Conservation (phyloP, 2,888 invertebrate genomes). For the Petrophora chlorosata region DNA sequence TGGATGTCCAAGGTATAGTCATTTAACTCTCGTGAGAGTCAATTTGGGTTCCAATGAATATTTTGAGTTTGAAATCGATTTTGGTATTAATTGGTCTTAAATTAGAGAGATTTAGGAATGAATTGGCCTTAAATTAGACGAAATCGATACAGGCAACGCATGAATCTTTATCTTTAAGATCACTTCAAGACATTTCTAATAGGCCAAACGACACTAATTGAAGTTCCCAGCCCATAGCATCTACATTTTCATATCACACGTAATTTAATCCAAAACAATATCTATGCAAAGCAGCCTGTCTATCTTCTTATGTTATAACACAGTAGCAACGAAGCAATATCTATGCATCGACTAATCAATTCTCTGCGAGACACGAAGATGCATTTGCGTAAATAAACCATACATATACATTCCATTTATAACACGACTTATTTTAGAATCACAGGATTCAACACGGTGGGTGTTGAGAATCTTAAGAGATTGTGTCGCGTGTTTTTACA, state of each 20-base stretch:
- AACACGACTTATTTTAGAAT: constrained; percentile 48
- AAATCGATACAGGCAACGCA: constrained; percentile 14
- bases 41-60: not conserved
- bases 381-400: constrained; percentile 60
- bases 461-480: constrained; percentile 40
- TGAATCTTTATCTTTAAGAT: constrained; percentile 17
- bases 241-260: constrained; percentile 22
- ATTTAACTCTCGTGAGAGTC: constrained; percentile 2
- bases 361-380: constrained; percentile 46
- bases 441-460: constrained; percentile 24
- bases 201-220: constrained; percentile 17
- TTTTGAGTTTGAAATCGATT: constrained; percentile 2
- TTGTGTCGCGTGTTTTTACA: constrained; percentile 29
- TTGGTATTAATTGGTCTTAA: constrained; percentile 8
- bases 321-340: constrained; percentile 45
- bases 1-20: not conserved
- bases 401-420: constrained; percentile 56
- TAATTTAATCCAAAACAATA: constrained; percentile 38
- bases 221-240: constrained; percentile 19
- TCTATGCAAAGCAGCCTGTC: constrained; percentile 42
- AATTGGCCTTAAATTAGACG: constrained; percentile 12
- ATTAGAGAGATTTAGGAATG: constrained; percentile 5
- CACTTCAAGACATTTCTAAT: constrained; percentile 20
- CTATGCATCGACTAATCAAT: constrained; percentile 52
- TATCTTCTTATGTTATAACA: constrained; percentile 43